phyloP scores from a whole-genome alignment of 2,888 invertebrate species.

The Lydus trimaculatus region DNA sequence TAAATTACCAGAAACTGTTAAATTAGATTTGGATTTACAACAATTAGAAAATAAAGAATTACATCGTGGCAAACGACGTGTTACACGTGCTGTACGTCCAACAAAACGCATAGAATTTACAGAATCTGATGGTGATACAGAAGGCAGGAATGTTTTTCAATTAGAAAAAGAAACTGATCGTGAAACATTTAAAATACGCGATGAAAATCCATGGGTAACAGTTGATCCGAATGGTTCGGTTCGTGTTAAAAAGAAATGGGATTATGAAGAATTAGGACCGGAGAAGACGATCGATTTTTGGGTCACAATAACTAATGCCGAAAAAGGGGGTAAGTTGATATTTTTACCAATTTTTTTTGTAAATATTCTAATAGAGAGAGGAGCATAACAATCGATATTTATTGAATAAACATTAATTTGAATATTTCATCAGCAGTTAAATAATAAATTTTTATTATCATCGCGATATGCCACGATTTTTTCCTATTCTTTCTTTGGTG shows the following conservation, averaged over 20 bases:
- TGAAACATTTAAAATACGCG: constrained; percentile 92
- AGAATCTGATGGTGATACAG: constrained; percentile 88
- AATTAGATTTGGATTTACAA: constrained; percentile 66
- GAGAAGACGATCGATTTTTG: constrained; percentile 96
- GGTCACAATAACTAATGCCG: constrained; percentile 92
- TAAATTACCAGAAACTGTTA: constrained; percentile 64
- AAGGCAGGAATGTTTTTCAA: constrained; percentile 87
- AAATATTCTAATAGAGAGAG: not conserved
- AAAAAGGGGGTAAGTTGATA: constrained; percentile 80
- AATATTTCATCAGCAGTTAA: not conserved
- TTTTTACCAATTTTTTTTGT: constrained; percentile 29
- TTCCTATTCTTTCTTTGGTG: not conserved
- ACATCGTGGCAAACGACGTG: constrained; percentile 78
- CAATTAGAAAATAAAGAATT: constrained; percentile 62
- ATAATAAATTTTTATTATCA: not conserved
- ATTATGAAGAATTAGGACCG: constrained; percentile 92
- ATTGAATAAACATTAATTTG: not conserved
- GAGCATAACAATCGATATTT: not conserved
- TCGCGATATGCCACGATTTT: not conserved
- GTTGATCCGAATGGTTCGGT: constrained; percentile 92
- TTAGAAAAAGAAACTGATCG: constrained; percentile 91
- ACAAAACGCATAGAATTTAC: constrained; percentile 92
- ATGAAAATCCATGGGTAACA: constrained; percentile 93
- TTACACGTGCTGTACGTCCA: constrained; percentile 91
- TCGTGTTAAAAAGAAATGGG: constrained; percentile 95